These are phyloP conservation scores for Morbakka virulenta DNA, from an alignment of 30 jellyfish, hydroid and myxozoan species.

Conservation along the genomic window DNA sequence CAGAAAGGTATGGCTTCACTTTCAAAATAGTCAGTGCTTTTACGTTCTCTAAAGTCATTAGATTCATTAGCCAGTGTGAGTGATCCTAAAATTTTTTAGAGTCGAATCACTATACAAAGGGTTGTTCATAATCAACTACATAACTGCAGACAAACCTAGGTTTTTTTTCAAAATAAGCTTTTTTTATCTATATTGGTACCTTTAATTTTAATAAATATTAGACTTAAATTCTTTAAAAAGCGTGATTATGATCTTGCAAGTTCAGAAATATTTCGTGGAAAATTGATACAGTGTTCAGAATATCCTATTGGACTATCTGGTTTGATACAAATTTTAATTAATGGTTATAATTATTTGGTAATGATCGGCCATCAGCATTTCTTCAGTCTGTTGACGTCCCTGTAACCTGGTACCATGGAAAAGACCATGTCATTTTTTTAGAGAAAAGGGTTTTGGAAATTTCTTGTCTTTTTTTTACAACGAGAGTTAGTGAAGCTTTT, in stretches of 20 bases:
- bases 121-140: neutral
- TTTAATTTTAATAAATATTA: neutral
- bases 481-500: neutral
- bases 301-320: constrained; percentile 35
- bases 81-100: neutral
- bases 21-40: neutral
- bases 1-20: neutral
- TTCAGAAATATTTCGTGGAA: constrained; percentile 11
- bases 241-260: constrained; percentile 17
- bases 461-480: constrained; percentile 17
- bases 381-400: constrained; percentile 20
- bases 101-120: constrained; percentile 2
- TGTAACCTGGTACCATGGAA: neutral
- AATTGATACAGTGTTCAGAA: constrained; percentile 8
- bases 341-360: constrained; percentile 1
- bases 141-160: neutral
- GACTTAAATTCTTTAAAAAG: neutral
- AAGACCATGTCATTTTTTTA: constrained; percentile 29
- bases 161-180: neutral
- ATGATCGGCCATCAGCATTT: constrained; percentile 39
- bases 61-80: constrained; percentile 5
- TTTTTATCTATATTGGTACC: neutral
- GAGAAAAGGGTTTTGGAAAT: neutral
- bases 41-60: neutral
- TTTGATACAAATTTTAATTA: neutral